phyloP scores from a whole-genome alignment of 2,888 invertebrate genomes.

The Hesperia comma region DNA sequence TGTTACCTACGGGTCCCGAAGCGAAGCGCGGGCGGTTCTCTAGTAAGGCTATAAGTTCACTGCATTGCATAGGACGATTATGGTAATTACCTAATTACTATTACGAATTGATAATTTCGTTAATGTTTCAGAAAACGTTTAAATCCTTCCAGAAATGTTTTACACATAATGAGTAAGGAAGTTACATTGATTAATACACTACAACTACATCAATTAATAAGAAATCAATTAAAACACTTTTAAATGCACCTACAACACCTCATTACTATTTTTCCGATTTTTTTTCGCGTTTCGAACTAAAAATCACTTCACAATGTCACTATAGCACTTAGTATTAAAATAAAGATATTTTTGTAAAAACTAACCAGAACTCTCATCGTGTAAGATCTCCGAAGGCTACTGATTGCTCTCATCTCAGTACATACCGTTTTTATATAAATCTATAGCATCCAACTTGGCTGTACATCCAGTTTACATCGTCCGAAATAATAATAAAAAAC shows the following conservation, averaged over 20 bases:
- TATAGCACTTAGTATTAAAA: constrained; percentile 7
- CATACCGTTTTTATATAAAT: constrained; percentile 67
- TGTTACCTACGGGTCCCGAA: no score
- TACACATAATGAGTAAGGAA: no score
- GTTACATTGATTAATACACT: no score
- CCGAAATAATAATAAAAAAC: constrained; percentile 53
- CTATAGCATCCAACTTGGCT: constrained; percentile 55
- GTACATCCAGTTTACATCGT: constrained; percentile 48
- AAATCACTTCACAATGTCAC: constrained; percentile 19
- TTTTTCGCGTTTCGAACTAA: background rate
- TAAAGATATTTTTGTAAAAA: constrained; percentile 40
- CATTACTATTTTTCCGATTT: background rate
- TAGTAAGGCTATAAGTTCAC: no score
- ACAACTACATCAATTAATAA: no score
- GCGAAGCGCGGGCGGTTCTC: no score
- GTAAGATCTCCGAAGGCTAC: constrained; percentile 68
- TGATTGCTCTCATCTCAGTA: constrained; percentile 60
- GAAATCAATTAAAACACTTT: background rate
- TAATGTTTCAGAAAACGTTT: no score
- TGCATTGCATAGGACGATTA: no score
- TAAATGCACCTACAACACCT: background rate
- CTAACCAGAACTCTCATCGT: constrained; percentile 80
- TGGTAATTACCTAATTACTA: no score
- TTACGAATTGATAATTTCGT: no score
- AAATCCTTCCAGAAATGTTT: no score